Percentiles rank a stretch among this genome's conserved stretches.
Evolutionary conservation across 2,113 vertebrate genomes (phyloP).

Genomic region (Sardina pilchardus): DNA sequence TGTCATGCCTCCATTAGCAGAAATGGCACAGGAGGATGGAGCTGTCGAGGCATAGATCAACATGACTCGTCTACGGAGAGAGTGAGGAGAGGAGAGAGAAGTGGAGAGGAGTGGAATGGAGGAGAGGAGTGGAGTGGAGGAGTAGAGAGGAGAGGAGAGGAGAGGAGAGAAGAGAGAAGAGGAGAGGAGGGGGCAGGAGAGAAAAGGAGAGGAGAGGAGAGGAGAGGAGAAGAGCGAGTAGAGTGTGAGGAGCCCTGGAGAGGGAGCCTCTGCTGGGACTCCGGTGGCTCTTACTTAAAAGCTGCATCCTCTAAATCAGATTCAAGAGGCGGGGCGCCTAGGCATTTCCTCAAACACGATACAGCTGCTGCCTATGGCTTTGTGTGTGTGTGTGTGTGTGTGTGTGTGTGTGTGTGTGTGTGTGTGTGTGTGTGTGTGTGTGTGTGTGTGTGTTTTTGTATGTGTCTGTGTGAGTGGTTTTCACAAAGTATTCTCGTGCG

Average conservation of each 20-base stretch:
- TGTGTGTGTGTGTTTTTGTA: not conserved
- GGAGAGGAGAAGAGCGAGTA: not conserved
- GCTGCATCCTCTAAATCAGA: slow-evolving; percentile 1
- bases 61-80: slow-evolving; percentile 1
- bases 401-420: not conserved
- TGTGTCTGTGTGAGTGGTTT: not conserved
- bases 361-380: not conserved
- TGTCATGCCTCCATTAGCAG: slow-evolving; percentile 15
- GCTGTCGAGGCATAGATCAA: slow-evolving; percentile 31
- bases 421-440: not conserved
- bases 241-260: not conserved
- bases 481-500: not conserved
- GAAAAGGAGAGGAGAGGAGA: not conserved
- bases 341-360: not conserved
- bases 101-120: not conserved
- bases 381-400: not conserved
- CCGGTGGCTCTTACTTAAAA: not conserved
- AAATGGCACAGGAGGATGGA: slow-evolving; percentile 57
- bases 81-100: not conserved
- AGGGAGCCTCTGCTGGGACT: not conserved
- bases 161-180: not conserved
- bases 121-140: not conserved
- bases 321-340: not conserved
- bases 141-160: not conserved
- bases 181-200: not conserved